Evolutionary conservation across 2,888 invertebrate species (phyloP).

Genomic region (Steinernema carpocapsae): DNA sequence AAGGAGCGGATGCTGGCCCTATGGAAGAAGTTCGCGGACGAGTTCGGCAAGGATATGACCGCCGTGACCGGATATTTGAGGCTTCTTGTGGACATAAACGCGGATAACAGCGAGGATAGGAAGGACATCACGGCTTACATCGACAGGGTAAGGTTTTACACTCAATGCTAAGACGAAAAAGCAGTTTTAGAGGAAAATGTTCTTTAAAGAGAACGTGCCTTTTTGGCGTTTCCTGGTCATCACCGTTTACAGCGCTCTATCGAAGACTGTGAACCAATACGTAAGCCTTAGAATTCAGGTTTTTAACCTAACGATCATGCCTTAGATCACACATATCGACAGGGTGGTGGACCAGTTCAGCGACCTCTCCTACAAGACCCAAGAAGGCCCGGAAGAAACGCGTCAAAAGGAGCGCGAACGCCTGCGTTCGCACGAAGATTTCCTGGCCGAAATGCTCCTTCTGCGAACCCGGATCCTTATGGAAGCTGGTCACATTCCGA

Average conservation of each 20-base stretch:
- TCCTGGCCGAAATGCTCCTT: background rate
- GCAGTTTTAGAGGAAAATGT: background rate
- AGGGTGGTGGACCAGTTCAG: background rate
- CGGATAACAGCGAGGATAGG: background rate
- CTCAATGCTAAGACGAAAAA: background rate
- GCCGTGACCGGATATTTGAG: background rate
- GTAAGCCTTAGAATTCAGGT: background rate
- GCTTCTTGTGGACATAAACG: conserved; percentile 1
- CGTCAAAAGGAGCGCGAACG: no score
- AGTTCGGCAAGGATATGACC: background rate
- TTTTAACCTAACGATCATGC: background rate
- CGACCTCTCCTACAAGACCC: background rate
- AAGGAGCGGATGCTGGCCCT: conserved; percentile 5
- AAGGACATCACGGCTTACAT: background rate
- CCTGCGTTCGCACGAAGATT: background rate
- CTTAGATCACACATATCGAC: background rate
- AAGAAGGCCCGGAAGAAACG: no score
- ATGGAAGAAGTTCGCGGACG: background rate
- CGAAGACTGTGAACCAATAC: background rate
- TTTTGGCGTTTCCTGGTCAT: background rate
- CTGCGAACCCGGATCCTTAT: background rate
- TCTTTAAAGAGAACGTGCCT: background rate
- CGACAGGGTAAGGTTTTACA: background rate
- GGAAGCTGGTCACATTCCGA: background rate
- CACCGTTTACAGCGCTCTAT: background rate